Evolutionary conservation across 2,113 vertebrate species (phyloP).

Genomic region (Oceanodroma tethys): DNA sequence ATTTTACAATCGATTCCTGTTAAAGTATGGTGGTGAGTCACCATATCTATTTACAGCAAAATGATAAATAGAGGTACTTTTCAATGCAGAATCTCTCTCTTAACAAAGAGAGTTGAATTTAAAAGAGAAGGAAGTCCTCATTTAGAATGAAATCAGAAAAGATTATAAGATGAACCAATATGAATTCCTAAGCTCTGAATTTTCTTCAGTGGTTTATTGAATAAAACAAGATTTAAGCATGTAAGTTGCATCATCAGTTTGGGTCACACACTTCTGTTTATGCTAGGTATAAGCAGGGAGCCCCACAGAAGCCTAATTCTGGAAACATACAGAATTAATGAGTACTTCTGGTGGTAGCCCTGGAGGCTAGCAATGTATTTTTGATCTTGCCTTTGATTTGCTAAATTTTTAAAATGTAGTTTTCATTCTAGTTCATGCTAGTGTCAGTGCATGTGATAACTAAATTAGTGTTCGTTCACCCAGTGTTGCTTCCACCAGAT

Average conservation of each 20-base stretch:
- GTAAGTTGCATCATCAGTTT: background rate
- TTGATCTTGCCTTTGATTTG: conserved; percentile 37
- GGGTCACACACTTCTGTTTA: background rate
- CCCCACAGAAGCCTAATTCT: background rate
- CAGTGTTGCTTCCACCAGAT: conserved; percentile 12
- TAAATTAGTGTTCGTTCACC: background rate
- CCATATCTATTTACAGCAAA: conserved; percentile 2
- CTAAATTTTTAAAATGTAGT: conserved; percentile 8
- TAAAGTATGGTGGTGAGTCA: background rate
- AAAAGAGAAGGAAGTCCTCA: background rate
- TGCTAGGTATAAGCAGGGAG: background rate
- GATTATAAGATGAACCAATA: background rate
- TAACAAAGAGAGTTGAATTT: background rate
- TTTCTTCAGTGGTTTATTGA: background rate
- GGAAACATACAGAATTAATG: background rate
- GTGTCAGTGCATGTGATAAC: background rate
- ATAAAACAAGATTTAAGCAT: background rate
- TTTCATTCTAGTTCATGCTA: background rate
- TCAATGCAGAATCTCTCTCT: background rate
- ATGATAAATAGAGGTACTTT: conserved; percentile 12
- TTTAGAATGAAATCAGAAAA: background rate
- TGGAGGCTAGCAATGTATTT: background rate
- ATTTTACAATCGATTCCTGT: conserved; percentile 13
- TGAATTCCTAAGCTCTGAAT: background rate
- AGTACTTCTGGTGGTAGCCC: background rate